Conservation (phyloP, 2,113 vertebrate species). For the Syrrhaptes paradoxus region DNA sequence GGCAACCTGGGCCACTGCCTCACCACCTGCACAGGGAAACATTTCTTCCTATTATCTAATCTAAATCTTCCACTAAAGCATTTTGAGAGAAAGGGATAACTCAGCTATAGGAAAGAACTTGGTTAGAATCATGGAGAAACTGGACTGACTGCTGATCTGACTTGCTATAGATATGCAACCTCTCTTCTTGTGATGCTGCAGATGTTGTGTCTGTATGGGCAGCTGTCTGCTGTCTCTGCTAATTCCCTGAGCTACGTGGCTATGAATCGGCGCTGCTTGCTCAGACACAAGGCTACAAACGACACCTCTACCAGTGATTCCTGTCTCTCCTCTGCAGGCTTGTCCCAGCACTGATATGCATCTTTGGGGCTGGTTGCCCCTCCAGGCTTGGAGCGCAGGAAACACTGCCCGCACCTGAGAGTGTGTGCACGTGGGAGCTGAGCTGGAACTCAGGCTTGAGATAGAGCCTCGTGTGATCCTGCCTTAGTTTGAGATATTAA, state of each 20-base stretch:
- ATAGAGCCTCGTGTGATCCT: neutral
- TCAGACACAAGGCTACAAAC: neutral
- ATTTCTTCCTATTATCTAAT: no score
- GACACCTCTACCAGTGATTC: neutral
- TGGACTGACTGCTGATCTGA: neutral
- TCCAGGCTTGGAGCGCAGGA: neutral
- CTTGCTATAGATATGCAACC: neutral
- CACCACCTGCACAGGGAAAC: no score
- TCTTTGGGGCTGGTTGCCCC: neutral
- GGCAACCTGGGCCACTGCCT: no score
- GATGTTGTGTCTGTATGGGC: rapidly evolving
- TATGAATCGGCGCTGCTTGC: neutral
- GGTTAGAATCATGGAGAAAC: neutral
- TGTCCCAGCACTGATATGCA: neutral
- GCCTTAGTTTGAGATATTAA: neutral
- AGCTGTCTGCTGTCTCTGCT: neutral
- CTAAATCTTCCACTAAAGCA: neutral
- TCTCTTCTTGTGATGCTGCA: neutral
- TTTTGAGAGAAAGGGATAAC: neutral
- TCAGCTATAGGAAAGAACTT: neutral
- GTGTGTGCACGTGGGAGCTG: rapidly evolving
- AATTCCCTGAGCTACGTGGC: neutral
- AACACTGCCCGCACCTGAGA: neutral
- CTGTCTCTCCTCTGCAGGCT: neutral
- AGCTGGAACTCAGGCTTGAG: neutral